These are phyloP conservation scores for Cephus rjabovi DNA, from an alignment of 2,888 invertebrate species.

Conservation along the genomic window DNA sequence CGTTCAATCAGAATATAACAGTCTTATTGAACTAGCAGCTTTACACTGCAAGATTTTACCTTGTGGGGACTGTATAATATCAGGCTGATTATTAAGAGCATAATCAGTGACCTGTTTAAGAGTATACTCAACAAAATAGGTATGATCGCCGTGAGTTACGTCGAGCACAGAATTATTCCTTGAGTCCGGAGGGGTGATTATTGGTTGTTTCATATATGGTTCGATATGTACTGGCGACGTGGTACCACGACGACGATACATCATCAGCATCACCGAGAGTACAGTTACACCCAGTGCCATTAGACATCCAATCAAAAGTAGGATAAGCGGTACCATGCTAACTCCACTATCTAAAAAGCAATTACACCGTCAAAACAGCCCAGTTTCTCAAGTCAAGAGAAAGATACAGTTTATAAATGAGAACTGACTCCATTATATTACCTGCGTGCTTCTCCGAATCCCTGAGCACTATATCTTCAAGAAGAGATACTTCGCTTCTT, in stretches of 20 bases:
- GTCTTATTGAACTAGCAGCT: neutral
- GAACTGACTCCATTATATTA: constrained; percentile 69
- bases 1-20: neutral
- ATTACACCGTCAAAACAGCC: neutral
- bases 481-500: constrained; percentile 81
- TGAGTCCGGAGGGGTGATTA: constrained; percentile 64
- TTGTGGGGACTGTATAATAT: constrained; percentile 83
- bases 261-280: constrained; percentile 74
- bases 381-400: neutral
- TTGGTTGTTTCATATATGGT: constrained; percentile 65
- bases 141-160: constrained; percentile 84
- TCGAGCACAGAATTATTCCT: constrained; percentile 75
- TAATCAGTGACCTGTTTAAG: constrained; percentile 72
- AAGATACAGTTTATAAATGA: neutral
- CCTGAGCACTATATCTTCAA: constrained; percentile 88
- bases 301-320: constrained; percentile 76
- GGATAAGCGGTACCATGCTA: constrained; percentile 79
- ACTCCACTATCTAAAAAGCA: constrained; percentile 73
- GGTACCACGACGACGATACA: constrained; percentile 72
- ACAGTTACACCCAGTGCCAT: constrained; percentile 75
- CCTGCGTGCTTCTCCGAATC: constrained; percentile 89
- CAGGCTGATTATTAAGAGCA: constrained; percentile 72
- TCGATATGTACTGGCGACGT: constrained; percentile 64
- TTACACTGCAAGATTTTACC: constrained; percentile 46
- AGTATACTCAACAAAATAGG: constrained; percentile 88